Percentiles rank a stretch among this genome's conserved stretches.
Evolutionary conservation across 2,797 vertebrate genomes (phyloP).

Genomic region (Syndactyla subalaris): DNA sequence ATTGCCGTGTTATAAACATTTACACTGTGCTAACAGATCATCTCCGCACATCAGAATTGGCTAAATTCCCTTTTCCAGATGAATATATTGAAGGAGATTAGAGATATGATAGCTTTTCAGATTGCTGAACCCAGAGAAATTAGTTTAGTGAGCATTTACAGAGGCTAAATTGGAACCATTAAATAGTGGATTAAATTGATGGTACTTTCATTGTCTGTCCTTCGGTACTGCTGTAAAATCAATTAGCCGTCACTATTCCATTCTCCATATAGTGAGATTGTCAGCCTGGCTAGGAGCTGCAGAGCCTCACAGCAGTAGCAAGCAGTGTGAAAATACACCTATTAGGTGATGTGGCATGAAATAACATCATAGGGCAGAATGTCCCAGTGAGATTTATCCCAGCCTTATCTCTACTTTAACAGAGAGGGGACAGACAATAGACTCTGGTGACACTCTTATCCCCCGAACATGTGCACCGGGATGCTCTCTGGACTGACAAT

Average conservation of each 20-base stretch:
- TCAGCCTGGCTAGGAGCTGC: conserved; percentile 92
- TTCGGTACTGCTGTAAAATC: conserved; percentile 99
- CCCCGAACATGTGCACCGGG: conserved; percentile 60
- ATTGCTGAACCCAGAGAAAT: conserved; percentile 99
- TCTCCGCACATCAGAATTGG: conserved; percentile 99
- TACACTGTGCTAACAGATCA: conserved; percentile 99
- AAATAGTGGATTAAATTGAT: conserved; percentile 99
- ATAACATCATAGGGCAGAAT: conserved; percentile 72
- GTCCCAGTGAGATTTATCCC: conserved; percentile 74
- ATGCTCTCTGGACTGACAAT: conserved; percentile 71
- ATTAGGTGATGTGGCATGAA: conserved; percentile 76
- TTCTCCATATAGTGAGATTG: conserved; percentile 99
- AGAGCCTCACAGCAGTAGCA: conserved; percentile 86
- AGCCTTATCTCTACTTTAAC: conserved; percentile 77
- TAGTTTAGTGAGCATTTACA: conserved; percentile 99
- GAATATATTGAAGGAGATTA: conserved; percentile 99
- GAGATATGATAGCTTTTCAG: conserved; percentile 99
- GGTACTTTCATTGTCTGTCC: conserved; percentile 99
- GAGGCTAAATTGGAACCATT: conserved; percentile 99
- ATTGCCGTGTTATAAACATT: conserved; percentile 99
- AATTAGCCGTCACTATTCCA: conserved; percentile 99
- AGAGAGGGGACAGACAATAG: conserved; percentile 76
- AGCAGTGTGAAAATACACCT: conserved; percentile 78
- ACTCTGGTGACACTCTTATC: conserved; percentile 76
- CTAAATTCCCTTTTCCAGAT: conserved; percentile 99